Conservation (phyloP, 2,888 invertebrate species). For the Apamea anceps region DNA sequence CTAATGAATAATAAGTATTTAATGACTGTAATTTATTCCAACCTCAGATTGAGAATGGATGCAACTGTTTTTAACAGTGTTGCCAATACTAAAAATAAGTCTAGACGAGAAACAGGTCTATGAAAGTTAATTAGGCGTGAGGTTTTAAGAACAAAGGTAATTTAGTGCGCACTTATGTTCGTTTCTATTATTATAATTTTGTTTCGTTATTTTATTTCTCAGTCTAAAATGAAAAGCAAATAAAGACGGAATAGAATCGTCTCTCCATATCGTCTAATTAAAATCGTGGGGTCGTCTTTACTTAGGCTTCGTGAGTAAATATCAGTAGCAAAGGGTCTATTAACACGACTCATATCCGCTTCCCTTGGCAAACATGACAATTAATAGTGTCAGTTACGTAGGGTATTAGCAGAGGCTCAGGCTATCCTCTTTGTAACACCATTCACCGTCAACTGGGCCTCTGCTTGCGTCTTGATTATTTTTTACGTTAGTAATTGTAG, state of each 20-base stretch:
- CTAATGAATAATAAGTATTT: conserved; percentile 62
- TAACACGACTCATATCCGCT: conserved; percentile 32
- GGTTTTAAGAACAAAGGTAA: conserved; percentile 20
- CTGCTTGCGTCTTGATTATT: background rate
- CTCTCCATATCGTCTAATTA: conserved; percentile 24
- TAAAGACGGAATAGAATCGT: conserved; percentile 8
- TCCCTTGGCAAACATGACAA: conserved; percentile 32
- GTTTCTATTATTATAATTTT: conserved; percentile 12
- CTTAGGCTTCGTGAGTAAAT: conserved; percentile 27
- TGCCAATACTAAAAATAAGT: conserved; percentile 61
- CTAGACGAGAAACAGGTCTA: conserved; percentile 29
- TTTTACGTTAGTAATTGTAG: no score
- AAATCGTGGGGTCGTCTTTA: conserved; percentile 14
- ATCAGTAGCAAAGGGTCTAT: conserved; percentile 13
- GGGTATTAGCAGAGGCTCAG: background rate
- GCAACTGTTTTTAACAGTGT: conserved; percentile 58
- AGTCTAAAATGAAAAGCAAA: conserved; percentile 1
- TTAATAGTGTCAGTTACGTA: conserved; percentile 20
- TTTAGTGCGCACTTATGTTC: background rate
- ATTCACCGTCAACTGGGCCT: background rate
- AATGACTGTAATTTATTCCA: conserved; percentile 61
- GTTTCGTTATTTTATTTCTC: conserved; percentile 20
- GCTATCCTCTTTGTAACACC: background rate
- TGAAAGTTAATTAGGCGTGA: conserved; percentile 44
- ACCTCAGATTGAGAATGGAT: conserved; percentile 54